Conservation (phyloP, 2,113 vertebrate species). For the Myotis brandtii region DNA sequence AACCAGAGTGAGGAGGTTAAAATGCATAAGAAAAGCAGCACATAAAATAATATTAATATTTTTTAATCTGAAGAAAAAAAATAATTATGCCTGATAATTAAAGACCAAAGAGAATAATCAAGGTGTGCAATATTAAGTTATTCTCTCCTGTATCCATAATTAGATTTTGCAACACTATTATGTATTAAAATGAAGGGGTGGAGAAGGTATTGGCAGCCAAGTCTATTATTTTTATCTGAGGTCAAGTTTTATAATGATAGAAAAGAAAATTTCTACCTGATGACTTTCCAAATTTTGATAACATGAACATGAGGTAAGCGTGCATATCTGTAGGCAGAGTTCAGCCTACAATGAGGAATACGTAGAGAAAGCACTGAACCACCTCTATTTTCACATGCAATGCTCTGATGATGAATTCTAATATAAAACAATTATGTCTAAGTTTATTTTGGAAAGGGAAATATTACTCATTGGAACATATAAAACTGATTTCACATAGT, state of each 20-base stretch:
- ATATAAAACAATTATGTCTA: not conserved
- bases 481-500: not conserved
- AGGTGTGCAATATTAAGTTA: not conserved
- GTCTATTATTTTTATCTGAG: not conserved
- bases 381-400: not conserved
- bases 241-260: not conserved
- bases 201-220: not conserved
- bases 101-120: not conserved
- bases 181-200: not conserved
- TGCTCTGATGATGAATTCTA: not conserved
- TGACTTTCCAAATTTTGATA: not conserved
- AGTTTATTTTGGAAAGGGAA: constrained; percentile 37
- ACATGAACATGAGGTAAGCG: not conserved
- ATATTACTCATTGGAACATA: not conserved
- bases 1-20: not conserved
- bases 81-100: not conserved
- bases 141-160: not conserved
- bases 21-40: not conserved
- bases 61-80: constrained; percentile 34
- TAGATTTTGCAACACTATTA: not conserved
- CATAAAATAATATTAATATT: not conserved
- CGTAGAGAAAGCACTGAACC: not conserved
- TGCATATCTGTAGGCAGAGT: not conserved
- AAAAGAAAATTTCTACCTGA: not conserved
- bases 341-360: not conserved